Percentiles rank a stretch among this genome's conserved stretches.
Conservation (phyloP, 2,797 vertebrate genomes). For the Uromys caudimaculatus region DNA sequence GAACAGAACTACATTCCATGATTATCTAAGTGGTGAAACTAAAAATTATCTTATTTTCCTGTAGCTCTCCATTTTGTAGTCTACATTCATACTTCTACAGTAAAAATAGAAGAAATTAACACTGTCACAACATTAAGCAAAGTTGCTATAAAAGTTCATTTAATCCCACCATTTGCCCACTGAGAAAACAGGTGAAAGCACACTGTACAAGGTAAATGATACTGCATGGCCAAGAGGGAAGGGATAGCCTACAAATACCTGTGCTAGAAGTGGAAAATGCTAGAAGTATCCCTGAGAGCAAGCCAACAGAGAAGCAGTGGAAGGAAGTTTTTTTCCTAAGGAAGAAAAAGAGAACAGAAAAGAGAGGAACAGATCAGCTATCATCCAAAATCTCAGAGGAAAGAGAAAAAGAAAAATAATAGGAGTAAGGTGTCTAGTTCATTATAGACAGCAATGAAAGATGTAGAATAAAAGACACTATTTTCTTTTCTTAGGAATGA, state of each 20-base stretch:
- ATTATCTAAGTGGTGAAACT: neutral
- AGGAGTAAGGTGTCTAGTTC: neutral
- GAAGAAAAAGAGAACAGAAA: constrained; percentile 62
- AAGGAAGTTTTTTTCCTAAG: constrained; percentile 59
- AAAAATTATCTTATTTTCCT: constrained; percentile 53
- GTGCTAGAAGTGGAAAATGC: constrained; percentile 58
- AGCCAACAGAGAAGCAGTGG: constrained; percentile 68
- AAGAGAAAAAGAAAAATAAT: constrained; percentile 49
- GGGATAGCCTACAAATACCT: constrained; percentile 55
- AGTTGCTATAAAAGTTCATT: constrained; percentile 30
- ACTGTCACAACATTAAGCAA: constrained; percentile 10
- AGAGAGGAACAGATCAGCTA: constrained; percentile 64
- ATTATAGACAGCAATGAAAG: constrained; percentile 35
- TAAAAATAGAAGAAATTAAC: neutral
- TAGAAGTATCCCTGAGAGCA: constrained; percentile 68
- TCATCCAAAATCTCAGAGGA: neutral
- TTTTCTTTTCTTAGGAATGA: constrained; percentile 11
- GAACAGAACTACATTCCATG: constrained; percentile 29
- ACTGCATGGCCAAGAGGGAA: constrained; percentile 11
- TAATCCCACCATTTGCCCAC: constrained; percentile 46
- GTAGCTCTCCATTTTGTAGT: constrained; percentile 27
- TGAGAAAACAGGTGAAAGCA: constrained; percentile 53
- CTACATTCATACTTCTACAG: constrained; percentile 1
- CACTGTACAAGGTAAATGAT: constrained; percentile 44
- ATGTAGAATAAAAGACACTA: constrained; percentile 41